These are phyloP conservation scores for Litoditis marina DNA, from an alignment of 2,888 invertebrate species.

Conservation along the genomic window DNA sequence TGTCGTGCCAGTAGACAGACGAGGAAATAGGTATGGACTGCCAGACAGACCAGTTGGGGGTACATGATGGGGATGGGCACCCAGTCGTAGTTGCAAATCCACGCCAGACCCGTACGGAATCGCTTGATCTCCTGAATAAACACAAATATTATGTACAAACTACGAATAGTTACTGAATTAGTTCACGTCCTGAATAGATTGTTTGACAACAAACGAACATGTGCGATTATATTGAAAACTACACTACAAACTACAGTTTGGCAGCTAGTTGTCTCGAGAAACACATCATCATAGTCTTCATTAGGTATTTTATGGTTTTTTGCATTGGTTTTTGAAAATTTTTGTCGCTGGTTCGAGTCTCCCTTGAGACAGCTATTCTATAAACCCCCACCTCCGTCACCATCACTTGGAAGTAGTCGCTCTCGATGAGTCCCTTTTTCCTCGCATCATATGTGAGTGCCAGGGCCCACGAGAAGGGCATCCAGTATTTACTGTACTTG, in stretches of 20 bases:
- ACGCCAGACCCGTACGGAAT: constrained; percentile 50
- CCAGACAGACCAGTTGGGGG: constrained; percentile 47
- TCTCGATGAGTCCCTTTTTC: constrained; percentile 44
- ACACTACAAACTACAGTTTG: no score
- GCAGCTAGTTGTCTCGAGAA: no score
- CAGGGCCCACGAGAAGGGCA: constrained; percentile 49
- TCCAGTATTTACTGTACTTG: constrained; percentile 47
- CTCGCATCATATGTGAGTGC: constrained; percentile 45
- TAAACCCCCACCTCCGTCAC: constrained; percentile 37
- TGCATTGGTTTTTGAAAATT: no score
- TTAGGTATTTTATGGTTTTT: no score
- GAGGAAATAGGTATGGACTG: constrained; percentile 57
- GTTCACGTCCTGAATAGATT: no score
- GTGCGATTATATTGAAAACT: no score
- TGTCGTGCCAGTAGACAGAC: constrained; percentile 55
- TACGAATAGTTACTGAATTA: no score
- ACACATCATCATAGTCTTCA: no score
- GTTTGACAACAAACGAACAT: no score
- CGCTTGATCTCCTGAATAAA: constrained; percentile 41
- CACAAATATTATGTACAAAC: no score
- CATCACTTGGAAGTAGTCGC: constrained; percentile 46
- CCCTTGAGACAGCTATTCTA: no score
- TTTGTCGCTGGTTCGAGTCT: not conserved
- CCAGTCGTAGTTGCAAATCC: constrained; percentile 53
- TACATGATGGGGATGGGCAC: constrained; percentile 51